A percentile compares a stretch with the other conserved stretches of the same genome.
Conservation (phyloP, 2,797 vertebrate species). For the Hydrophis major region DNA sequence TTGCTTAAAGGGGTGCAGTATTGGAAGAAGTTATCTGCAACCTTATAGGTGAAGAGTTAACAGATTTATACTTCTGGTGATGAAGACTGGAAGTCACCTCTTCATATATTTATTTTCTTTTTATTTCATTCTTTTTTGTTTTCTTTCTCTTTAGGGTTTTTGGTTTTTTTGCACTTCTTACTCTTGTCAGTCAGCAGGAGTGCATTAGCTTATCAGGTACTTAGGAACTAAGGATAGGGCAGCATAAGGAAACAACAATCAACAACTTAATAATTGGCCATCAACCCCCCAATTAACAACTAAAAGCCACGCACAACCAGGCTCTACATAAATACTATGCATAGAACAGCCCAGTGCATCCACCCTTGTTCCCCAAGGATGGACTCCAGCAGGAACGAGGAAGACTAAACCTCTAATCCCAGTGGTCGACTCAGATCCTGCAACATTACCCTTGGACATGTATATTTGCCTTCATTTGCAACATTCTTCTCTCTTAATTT, state of each 20-base stretch:
- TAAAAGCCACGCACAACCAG: background rate
- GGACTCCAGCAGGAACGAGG: background rate
- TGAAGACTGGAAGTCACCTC: too few relatives aligned
- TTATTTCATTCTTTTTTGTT: too few relatives aligned
- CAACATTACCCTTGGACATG: background rate
- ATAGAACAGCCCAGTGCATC: background rate
- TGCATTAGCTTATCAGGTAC: background rate
- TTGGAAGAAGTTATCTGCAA: background rate
- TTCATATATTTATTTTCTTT: too few relatives aligned
- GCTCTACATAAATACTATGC: background rate
- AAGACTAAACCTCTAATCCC: background rate
- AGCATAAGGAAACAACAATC: background rate
- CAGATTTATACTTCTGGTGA: too few relatives aligned
- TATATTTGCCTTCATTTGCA: background rate
- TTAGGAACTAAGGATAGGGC: background rate
- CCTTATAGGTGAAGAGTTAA: too few relatives aligned
- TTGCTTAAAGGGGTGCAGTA: background rate
- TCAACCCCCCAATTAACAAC: background rate
- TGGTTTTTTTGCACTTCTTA: too few relatives aligned
- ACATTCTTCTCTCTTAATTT: background rate
- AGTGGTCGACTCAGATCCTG: background rate
- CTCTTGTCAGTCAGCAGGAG: background rate
- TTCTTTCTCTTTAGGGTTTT: too few relatives aligned
- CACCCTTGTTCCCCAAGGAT: background rate
- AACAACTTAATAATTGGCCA: background rate